phyloP scores from a whole-genome alignment of 1,140 invertebrate species.

The Cydia amplana region DNA sequence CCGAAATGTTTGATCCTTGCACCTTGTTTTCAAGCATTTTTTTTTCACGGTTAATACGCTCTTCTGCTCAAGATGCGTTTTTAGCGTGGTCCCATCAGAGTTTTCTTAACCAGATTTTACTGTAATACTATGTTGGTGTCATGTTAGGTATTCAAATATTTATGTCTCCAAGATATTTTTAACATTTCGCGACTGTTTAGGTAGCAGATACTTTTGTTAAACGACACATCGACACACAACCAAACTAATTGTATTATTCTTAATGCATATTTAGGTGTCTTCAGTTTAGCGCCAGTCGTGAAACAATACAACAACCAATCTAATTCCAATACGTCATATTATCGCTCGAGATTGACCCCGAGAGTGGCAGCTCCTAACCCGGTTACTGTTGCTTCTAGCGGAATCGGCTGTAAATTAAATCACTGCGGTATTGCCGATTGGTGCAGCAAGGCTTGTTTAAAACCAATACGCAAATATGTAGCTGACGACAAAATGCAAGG shows the following conservation, averaged over 20 bases:
- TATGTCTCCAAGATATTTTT: no score
- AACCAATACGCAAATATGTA: background rate
- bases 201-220: no score
- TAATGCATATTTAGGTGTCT: background rate
- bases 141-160: no score
- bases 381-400: background rate
- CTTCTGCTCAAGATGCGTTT: no score
- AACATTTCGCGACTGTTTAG: no score
- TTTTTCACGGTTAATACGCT: no score
- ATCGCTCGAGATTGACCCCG: background rate
- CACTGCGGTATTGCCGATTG: background rate
- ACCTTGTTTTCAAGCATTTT: no score
- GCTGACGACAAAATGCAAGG: background rate
- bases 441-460: background rate
- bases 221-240: background rate
- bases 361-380: constrained; percentile 6
- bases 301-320: background rate
- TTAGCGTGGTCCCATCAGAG: no score
- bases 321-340: constrained; percentile 5
- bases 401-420: background rate
- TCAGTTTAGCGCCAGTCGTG: background rate
- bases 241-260: background rate
- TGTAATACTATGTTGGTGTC: no score
- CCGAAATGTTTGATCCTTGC: no score
- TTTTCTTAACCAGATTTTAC: no score